Evolutionary conservation across 2,113 vertebrate species (phyloP), one percentile per base, ranked within the genome.

Genomic region (Carassius auratus): DNA sequence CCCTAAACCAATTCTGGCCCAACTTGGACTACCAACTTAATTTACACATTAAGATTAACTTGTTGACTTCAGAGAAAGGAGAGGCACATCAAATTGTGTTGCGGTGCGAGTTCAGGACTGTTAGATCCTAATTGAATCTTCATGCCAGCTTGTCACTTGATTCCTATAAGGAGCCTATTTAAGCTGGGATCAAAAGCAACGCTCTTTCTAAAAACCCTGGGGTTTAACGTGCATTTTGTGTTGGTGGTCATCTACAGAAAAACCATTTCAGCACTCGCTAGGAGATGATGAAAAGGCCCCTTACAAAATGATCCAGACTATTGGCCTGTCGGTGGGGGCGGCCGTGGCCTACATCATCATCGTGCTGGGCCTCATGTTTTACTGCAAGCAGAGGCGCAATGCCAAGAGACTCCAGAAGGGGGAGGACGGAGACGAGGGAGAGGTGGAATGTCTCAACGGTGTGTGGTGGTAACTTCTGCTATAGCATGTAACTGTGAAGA

Each of bases 281-380:
- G 91, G 93, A 7, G 92, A 87, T 0, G 92, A 94, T 68, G 95
- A 90, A 86, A 95, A 93, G 74, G 94, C 96, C 0, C 96, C 96
- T 0, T 97, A 97, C 86, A 97, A 96, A 91, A 97, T 97, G 96
- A 97, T 97, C 91, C 96, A 97, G 93, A 97, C 96, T 30, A 95
- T 97, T 0, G 96, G 96, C 7, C 94, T 97, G 15, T 97, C 96
- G 0, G 96, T 97, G 86, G 96, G 96, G 0, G 96, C 96, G 0
- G 96, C 96, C 0, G 96, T 97, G 33, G 96, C 96, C 15, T 97
- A 97, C 88, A 97, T 97, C 15, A 97, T 97, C 0, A 94, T 96
- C 0, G 96, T 97, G 3, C 92, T 97, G 90, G 96, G 96, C 42
- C 96, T 97, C 90, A 97, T 97, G 96, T 97, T 97, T 89, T 97